Percentiles rank a stretch among this genome's conserved stretches.
phyloP scores from a whole-genome alignment of 2,888 invertebrate genomes.

The Pachymerium ferrugineum region DNA sequence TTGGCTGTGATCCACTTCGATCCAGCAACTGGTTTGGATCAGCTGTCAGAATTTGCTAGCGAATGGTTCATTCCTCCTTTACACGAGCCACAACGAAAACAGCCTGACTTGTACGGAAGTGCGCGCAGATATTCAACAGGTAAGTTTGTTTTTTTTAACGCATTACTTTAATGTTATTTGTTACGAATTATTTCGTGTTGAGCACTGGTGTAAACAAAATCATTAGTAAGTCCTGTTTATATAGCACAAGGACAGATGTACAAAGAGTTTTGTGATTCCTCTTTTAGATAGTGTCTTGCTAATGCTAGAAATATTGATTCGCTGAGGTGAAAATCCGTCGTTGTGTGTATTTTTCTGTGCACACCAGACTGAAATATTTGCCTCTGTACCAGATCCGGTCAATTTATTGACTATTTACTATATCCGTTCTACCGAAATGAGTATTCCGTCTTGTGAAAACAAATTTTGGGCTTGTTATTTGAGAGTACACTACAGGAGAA shows the following conservation, averaged over 20 bases:
- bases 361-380: too few relatives aligned
- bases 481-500: too few relatives aligned
- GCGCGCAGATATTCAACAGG: constrained; percentile 23
- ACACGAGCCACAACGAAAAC: constrained; percentile 43
- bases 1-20: constrained; percentile 74
- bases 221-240: neutral
- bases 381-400: too few relatives aligned
- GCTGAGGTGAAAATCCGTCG: too few relatives aligned
- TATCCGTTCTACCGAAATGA: too few relatives aligned
- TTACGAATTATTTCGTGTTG: neutral
- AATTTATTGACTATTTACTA: too few relatives aligned
- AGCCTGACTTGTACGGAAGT: constrained; percentile 3
- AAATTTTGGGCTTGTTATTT: too few relatives aligned
- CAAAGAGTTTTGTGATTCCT: neutral
- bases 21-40: constrained; percentile 58
- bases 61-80: constrained; percentile 71
- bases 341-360: too few relatives aligned
- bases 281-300: neutral
- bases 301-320: too few relatives aligned
- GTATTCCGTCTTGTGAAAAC: too few relatives aligned
- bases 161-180: too few relatives aligned
- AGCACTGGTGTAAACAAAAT: neutral
- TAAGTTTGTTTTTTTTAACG: too few relatives aligned
- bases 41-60: constrained; percentile 66
- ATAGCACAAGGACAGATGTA: neutral